Conservation (phyloP, 2,888 invertebrate genomes). For the Hirudinaria manillensis region DNA sequence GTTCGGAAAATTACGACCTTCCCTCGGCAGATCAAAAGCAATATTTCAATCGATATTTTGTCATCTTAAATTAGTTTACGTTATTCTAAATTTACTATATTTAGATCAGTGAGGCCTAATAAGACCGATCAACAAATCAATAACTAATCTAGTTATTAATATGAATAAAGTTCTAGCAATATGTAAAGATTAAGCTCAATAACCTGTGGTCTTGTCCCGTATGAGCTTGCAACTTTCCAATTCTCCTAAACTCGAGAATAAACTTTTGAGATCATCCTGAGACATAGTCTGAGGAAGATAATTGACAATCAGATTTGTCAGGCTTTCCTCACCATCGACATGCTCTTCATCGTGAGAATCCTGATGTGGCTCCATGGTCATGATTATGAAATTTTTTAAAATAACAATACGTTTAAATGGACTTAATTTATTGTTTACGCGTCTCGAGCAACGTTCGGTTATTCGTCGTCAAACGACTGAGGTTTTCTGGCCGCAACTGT, state of each 20-base stretch:
- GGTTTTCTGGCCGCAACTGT: neutral
- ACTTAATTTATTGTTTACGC: too few species aligned
- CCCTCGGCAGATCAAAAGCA: too few species aligned
- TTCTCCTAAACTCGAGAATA: constrained; percentile 96
- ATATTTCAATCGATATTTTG: too few species aligned
- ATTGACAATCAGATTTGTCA: constrained; percentile 95
- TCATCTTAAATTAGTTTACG: too few species aligned
- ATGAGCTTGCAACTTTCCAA: constrained; percentile 99
- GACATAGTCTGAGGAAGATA: constrained; percentile 99
- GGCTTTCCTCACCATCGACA: constrained; percentile 14
- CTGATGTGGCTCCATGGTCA: constrained; percentile 20
- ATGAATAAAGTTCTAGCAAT: too few species aligned
- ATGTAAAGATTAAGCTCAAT: neutral
- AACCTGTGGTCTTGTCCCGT: constrained; percentile 88
- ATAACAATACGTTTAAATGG: too few species aligned
- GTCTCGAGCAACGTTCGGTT: neutral
- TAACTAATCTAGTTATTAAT: too few species aligned
- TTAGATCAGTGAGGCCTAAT: too few species aligned
- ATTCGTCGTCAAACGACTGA: neutral
- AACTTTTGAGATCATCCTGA: constrained; percentile 93
- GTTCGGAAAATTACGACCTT: too few species aligned
- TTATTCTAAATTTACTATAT: too few species aligned
- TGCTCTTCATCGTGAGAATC: neutral
- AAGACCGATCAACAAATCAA: too few species aligned
- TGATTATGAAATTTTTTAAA: neutral